Percentiles rank a stretch among this genome's conserved stretches.
phyloP scores from a whole-genome alignment of 2,797 vertebrate species.

The Channallabes apus region DNA sequence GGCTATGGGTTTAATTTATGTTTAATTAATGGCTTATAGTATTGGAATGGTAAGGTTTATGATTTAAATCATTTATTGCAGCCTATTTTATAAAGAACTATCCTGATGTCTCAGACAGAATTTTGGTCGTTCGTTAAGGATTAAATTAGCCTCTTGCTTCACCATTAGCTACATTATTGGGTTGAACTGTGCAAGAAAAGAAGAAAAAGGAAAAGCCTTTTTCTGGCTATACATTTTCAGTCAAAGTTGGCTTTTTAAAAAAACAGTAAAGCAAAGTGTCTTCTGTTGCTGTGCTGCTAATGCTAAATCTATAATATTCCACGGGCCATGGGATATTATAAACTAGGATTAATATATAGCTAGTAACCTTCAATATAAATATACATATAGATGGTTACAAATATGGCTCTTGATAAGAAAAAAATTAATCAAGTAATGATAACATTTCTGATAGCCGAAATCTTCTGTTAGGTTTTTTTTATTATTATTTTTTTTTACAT shows the following conservation, averaged over 20 bases:
- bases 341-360: neutral
- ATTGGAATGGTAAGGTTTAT: neutral
- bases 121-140: neutral
- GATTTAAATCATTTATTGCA: neutral
- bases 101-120: neutral
- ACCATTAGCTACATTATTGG: neutral
- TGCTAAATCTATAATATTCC: neutral
- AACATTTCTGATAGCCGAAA: neutral
- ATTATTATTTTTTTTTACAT: neutral
- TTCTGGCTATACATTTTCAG: too few species aligned
- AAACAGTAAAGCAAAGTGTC: neutral
- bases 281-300: conserved; percentile 5
- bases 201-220: neutral
- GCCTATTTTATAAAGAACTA: neutral
- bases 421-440: neutral
- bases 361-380: neutral
- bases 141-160: neutral
- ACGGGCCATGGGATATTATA: neutral
- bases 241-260: neutral
- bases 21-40: neutral
- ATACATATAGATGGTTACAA: neutral
- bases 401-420: neutral
- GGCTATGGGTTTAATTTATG: neutral
- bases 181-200: neutral
- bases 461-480: neutral